Base-by-base conservation (phyloP, 2,797 vertebrate genomes). In the Premnoplex brunnescens region DNA sequence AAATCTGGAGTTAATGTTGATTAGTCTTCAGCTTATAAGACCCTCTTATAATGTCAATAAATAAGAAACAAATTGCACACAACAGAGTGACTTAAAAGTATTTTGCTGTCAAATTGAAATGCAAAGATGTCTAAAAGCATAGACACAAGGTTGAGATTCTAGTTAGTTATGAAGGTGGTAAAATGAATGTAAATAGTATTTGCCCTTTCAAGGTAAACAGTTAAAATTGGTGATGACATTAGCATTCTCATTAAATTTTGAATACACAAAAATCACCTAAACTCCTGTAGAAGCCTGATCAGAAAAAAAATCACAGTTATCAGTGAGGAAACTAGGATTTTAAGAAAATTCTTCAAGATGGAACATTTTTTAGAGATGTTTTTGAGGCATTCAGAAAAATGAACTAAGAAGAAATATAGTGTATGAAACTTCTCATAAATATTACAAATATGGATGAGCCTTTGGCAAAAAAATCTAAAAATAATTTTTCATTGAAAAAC, bases 111-210 rank as follows among this genome's bases (percentile, higher is more conserved):
- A 74, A 64, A 26, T 91, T 89, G 88, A 96, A 96, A 75, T 93
- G 41, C 86, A 91, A 84, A 85, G 88, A 91, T 72, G 20, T 74
- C 89, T 94, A 41, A 94, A 83, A 93, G 60, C 24, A 62, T 80
- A 81, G 85, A 89, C 59, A 59, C 41, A 41, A 41, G 43, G 69
- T 34, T 82, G 64, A 84, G 23, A 74, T 95, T 93, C 85, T 96
- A 96, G 96, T 97, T 96, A 92, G 41, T 85, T 96, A 89, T 86
- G 79, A 93, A 91, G 49, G 67, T 58, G 58, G 54, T 66, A 75
- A 94, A 93, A 91, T 95, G 96, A 95, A 96, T 94, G 78, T 96
- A 97, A 98, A 97, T 97, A 80, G 83, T 87, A 78, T 92, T 96
- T 97, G 62, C 48, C 63, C 79, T 95, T 97, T 97, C 58, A 80